A percentile compares a stretch with the other conserved stretches of the same genome.
phyloP scores from a whole-genome alignment of 2,888 invertebrate species.

The Phyto melanocephala region DNA sequence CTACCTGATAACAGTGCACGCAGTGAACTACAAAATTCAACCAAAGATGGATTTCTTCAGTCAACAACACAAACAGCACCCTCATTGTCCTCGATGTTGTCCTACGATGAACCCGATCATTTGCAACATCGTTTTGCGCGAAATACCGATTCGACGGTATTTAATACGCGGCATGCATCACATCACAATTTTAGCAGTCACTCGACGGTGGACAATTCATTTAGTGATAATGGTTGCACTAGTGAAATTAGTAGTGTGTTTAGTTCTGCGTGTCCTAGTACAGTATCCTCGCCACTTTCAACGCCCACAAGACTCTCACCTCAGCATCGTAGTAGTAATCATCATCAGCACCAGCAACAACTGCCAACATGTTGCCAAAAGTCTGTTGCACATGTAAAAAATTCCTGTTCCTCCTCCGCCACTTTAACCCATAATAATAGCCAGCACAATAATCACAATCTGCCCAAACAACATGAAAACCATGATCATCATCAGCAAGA shows the following conservation, averaged over 20 bases:
- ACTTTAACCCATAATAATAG: conserved; percentile 61
- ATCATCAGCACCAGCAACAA: conserved; percentile 50
- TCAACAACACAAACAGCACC: conserved; percentile 23
- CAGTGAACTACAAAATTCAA: conserved; percentile 35
- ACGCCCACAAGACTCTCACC: conserved; percentile 75
- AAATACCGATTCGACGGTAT: conserved; percentile 57
- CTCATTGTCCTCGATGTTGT: conserved; percentile 67
- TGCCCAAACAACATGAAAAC: conserved; percentile 56
- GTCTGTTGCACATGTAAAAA: conserved; percentile 65
- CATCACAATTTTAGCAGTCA: conserved; percentile 27
- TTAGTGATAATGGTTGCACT: conserved; percentile 67
- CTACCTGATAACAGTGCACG: conserved; percentile 14
- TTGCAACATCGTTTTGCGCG: conserved; percentile 74
- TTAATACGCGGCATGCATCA: conserved; percentile 57
- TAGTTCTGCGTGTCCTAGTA: conserved; percentile 75
- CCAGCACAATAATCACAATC: conserved; percentile 65
- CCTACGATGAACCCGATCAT: conserved; percentile 73
- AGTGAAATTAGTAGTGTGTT: conserved; percentile 75
- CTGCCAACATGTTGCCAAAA: conserved; percentile 72
- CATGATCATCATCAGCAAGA: conserved; percentile 60
- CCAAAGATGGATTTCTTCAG: conserved; percentile 58
- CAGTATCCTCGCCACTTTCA: conserved; percentile 74
- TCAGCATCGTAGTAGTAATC: conserved; percentile 63
- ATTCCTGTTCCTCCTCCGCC: conserved; percentile 57
- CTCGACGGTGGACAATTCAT: conserved; percentile 49